A percentile compares a stretch with the other conserved stretches of the same genome.
phyloP scores from a whole-genome alignment of 2,797 vertebrate species.

The Muscicapa comitata region DNA sequence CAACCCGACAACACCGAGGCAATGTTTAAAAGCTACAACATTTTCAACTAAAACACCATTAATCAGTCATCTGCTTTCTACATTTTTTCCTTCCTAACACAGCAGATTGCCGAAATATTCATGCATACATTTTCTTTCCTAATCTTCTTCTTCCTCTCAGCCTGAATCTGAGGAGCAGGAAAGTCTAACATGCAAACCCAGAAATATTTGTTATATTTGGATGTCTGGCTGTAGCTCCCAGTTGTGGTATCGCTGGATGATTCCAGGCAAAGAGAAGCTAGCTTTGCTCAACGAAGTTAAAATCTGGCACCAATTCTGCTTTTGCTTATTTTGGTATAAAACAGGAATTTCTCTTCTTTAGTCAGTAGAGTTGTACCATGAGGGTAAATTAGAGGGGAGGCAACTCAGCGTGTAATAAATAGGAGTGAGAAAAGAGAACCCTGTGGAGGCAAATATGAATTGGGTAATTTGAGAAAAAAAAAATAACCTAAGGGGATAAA shows the following conservation, averaged over 20 bases:
- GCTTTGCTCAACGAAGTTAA: not conserved
- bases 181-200: not conserved
- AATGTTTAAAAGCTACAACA: constrained; percentile 12
- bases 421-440: not conserved
- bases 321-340: constrained; percentile 31
- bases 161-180: not conserved
- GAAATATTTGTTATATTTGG: constrained; percentile 36
- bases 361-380: not conserved
- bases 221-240: not conserved
- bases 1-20: constrained; percentile 4
- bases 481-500: not conserved
- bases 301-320: not conserved
- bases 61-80: constrained; percentile 33
- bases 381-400: not conserved
- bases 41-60: constrained; percentile 31
- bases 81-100: constrained; percentile 20
- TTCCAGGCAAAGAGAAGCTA: constrained; percentile 20
- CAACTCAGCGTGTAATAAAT: not conserved
- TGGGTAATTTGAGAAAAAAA: constrained; percentile 23
- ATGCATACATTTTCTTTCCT: not conserved
- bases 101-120: constrained; percentile 6
- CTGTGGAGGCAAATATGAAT: not conserved
- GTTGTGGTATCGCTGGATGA: not conserved
- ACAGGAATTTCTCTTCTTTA: constrained; percentile 26
- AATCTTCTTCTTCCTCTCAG: not conserved